Percentiles rank a stretch among this genome's conserved stretches.
Evolutionary conservation across 1,140 invertebrate species (phyloP).

Genomic region (Megalonaias nervosa): DNA sequence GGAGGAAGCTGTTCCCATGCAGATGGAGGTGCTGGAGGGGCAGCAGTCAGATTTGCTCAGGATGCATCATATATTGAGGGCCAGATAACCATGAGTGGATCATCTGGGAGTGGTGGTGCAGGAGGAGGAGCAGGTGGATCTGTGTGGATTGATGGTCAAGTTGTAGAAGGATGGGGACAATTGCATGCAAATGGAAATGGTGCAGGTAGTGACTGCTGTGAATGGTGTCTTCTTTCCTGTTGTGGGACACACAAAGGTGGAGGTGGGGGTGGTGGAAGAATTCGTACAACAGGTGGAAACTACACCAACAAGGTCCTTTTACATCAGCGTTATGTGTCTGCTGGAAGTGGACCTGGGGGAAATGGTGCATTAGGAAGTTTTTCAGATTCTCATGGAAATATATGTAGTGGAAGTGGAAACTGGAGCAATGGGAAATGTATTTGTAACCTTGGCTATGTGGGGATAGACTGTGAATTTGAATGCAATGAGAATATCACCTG

Average conservation of each 20-base stretch:
- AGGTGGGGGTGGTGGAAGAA: constrained; percentile 55
- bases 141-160: constrained; percentile 52
- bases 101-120: constrained; percentile 33
- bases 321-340: constrained; percentile 28
- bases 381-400: constrained; percentile 25
- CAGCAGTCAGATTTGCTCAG: constrained; percentile 37
- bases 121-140: constrained; percentile 58
- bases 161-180: constrained; percentile 53
- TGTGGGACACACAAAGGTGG: constrained; percentile 43
- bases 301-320: constrained; percentile 49
- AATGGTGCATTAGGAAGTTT: constrained; percentile 31
- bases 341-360: constrained; percentile 25
- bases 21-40: constrained; percentile 39
- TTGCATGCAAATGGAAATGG: constrained; percentile 47
- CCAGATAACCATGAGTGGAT: constrained; percentile 42
- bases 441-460: constrained; percentile 47
- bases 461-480: constrained; percentile 51
- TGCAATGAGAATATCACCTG: constrained; percentile 41
- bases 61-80: constrained; percentile 45
- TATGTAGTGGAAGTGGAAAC: constrained; percentile 47
- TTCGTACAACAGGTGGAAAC: constrained; percentile 40
- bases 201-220: constrained; percentile 25
- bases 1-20: constrained; percentile 47
- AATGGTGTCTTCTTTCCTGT: constrained; percentile 10
- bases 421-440: constrained; percentile 36